Base-by-base conservation (phyloP, 2,113 vertebrate genomes). In the Labeo catla region DNA sequence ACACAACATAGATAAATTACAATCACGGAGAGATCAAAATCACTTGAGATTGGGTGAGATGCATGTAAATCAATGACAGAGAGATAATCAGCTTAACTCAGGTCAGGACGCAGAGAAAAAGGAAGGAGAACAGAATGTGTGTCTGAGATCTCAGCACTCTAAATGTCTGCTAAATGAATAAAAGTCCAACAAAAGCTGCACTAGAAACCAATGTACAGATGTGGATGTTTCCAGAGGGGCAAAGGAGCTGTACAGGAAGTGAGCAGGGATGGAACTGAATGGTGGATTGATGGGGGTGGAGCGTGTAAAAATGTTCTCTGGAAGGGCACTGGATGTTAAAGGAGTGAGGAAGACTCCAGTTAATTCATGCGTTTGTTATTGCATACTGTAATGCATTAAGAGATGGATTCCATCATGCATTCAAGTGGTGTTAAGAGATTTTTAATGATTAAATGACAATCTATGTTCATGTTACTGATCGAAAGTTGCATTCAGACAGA, bases 191-290 rank as follows among this genome's bases (percentile, higher is more conserved):
- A 94, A 90, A 15, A 28, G 84, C 66, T 86, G 72, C 72, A 89
- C 89, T 88, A 84, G 91, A 90, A 93, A 92, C 91, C 91, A 65
- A 57, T 90, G 91, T 92, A 92, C 93, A 93, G 90, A 88, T 87
- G 88, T 85, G 92, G 93, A 95, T 96, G 95, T 95, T 94, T 95
- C 95, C 92, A 77, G 90, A 81, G 91, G 90, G 87, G 91, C 65
- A 84, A 90, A 91, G 92, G 91, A 87, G 85, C 84, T 88, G 87
- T 87, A 87, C 79, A 91, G 88, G 88, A 82, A 76, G 47, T 77
- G 63, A 86, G 88, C 89, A 13, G 47, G 84, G 52, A 76, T 52
- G 81, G 84, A 77, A 34, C 50, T 87, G 90, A 90, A 61, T 78
- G 88, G 89, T 84, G 82, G 88, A 89, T 72, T 88, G 90, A 92